phyloP scores from a whole-genome alignment of 2,113 vertebrate species.

The Syngnathus scovelli region DNA sequence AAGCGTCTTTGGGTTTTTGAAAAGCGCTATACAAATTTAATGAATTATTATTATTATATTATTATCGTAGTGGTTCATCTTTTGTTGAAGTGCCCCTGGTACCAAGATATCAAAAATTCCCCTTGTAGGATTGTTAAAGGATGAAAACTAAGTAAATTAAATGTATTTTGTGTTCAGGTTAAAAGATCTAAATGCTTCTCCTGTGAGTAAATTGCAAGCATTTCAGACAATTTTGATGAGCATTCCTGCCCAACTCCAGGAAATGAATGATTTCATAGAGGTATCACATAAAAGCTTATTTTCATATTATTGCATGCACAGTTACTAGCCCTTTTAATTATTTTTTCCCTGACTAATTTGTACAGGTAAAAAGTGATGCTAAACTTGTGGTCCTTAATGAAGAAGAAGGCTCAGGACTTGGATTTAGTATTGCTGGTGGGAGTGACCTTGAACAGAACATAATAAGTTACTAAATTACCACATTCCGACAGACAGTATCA shows the following conservation, averaged over 20 bases:
- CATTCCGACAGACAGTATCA: neutral
- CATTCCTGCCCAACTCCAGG: slow-evolving; percentile 70
- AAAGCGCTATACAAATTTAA: too few relatives aligned
- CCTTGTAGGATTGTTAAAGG: neutral
- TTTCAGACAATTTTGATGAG: slow-evolving; percentile 66
- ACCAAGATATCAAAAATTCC: neutral
- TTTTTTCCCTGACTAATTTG: slow-evolving; percentile 2
- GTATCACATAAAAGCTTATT: slow-evolving; percentile 49
- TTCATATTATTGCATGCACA: neutral
- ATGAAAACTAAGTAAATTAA: neutral
- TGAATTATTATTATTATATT: too few relatives aligned
- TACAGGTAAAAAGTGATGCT: slow-evolving; percentile 76
- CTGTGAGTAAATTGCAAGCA: slow-evolving; percentile 71
- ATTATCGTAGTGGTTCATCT: too few relatives aligned
- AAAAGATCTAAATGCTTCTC: slow-evolving; percentile 72
- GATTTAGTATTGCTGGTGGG: slow-evolving; percentile 90
- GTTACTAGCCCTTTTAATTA: neutral
- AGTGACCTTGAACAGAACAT: slow-evolving; percentile 81
- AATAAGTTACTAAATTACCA: slow-evolving; percentile 27
- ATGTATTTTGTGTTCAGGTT: slow-evolving; percentile 64
- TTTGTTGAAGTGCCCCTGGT: too few relatives aligned
- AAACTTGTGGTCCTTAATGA: slow-evolving; percentile 83
- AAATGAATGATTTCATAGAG: slow-evolving; percentile 75
- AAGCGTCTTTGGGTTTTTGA: too few relatives aligned
- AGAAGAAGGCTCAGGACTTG: slow-evolving; percentile 86